phyloP scores from a whole-genome alignment of 2,113 vertebrate genomes.

The Lamprotornis superbus region DNA sequence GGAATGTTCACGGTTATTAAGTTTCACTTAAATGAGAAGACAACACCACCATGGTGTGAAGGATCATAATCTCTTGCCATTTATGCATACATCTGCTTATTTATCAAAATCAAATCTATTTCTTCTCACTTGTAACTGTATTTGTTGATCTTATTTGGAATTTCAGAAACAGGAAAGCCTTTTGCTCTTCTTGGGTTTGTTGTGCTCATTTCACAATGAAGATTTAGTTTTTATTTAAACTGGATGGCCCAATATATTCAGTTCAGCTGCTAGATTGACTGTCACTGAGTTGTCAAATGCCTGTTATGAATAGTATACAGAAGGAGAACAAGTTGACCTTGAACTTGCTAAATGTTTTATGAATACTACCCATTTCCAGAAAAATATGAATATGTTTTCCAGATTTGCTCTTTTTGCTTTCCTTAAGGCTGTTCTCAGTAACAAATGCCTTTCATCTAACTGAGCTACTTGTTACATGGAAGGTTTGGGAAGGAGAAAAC shows the following conservation, averaged over 20 bases:
- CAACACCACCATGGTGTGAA: not conserved
- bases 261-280: not conserved
- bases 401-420: conserved; percentile 47
- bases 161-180: not conserved
- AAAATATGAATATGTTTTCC: conserved; percentile 70
- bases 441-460: conserved; percentile 56
- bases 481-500: conserved; percentile 43
- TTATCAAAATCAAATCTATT: not conserved
- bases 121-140: not conserved
- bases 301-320: conserved; percentile 26
- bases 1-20: not conserved
- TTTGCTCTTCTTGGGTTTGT: not conserved
- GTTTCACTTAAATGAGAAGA: not conserved
- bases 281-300: conserved; percentile 31
- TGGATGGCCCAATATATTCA: not conserved
- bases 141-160: not conserved
- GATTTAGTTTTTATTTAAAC: conserved; percentile 39
- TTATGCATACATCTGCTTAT: not conserved
- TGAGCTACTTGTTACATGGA: conserved; percentile 1
- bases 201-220: not conserved
- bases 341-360: conserved; percentile 66
- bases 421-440: conserved; percentile 35
- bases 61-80: not conserved
- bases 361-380: conserved; percentile 61
- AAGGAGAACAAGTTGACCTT: conserved; percentile 62